Conservation (phyloP, 1,140 invertebrate genomes). For the Himalopsyche phryganea region DNA sequence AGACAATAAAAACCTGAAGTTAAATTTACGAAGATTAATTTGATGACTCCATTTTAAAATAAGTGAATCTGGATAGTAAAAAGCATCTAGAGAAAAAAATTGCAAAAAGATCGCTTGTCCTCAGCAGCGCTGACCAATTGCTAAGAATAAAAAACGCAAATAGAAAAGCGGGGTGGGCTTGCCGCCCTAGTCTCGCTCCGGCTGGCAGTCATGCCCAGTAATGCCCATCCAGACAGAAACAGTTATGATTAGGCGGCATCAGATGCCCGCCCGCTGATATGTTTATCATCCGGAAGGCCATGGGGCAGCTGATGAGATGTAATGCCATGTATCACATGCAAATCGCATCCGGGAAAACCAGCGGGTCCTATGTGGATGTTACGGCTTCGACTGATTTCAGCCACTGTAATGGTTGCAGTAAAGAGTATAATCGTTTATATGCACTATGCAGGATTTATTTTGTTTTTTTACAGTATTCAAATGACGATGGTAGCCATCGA, state of each 20-base stretch:
- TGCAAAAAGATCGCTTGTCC: no score
- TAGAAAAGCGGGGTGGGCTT: slow-evolving; percentile 2
- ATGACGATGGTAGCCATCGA: slow-evolving; percentile 15
- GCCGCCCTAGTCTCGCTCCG: background rate
- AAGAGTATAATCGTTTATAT: background rate
- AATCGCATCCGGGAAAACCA: slow-evolving; percentile 20
- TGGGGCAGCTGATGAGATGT: slow-evolving; percentile 31
- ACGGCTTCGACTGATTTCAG: background rate
- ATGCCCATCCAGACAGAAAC: slow-evolving; percentile 32
- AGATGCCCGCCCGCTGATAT: slow-evolving; percentile 21
- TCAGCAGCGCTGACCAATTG: background rate
- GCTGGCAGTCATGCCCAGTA: background rate
- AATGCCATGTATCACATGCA: slow-evolving; percentile 33
- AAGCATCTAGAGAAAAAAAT: no score
- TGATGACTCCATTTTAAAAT: no score
- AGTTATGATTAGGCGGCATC: slow-evolving; percentile 32
- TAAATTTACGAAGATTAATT: no score
- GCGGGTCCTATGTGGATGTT: background rate
- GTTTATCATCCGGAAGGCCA: slow-evolving; percentile 28
- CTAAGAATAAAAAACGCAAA: background rate
- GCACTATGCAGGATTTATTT: slow-evolving; percentile 13
- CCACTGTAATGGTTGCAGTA: no score
- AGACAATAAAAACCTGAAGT: no score
- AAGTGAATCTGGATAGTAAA: no score
- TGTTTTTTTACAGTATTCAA: slow-evolving; percentile 24